Base-by-base conservation (phyloP, 2,888 invertebrate species). In the Hydrotaea cyrtoneurina region DNA sequence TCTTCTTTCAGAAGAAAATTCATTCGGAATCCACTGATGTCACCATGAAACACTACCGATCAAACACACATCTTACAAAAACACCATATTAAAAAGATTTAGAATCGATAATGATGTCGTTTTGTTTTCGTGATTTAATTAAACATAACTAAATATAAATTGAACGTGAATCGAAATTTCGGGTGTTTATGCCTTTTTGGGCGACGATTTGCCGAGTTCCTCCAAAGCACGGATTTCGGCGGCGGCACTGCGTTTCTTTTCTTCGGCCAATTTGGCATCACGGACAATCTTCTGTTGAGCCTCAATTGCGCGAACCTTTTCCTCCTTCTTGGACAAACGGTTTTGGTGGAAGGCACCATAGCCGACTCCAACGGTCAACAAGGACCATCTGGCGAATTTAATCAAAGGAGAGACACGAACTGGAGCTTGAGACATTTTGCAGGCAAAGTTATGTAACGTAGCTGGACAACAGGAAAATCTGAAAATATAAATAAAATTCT, bases 371-470 rank as follows among this genome's bases (percentile, higher is more conserved):
- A 94, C 93, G 0, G 94, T 91, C 2, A 97, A 93, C 89, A 97
- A 93, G 78, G 95, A 95, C 97, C 97, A 97, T 90, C 97, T 94
- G 81, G 95, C 95, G 89, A 97, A 96, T 94, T 95, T 96, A 91
- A 97, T 97, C 79, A 96, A 92, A 74, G 97, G 97, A 73, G 97
- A 96, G 87, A 97, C 96, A 90, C 95, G 94, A 86, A 96, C 95
- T 88, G 97, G 96, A 89, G 96, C 89, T 88, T 91, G 91, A 85
- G 92, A 91, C 91, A 91, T 91, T 86, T 87, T 86, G 4, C 10
- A 83, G 71, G 46, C 43, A 74, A 72, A 83, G 89, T 91, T 91
- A 91, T 91, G 90, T 90, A 91, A 91, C 89, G 87, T 79, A 15
- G 80, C 80, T 78, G 82, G 36, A 55, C 76, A 36, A 62, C 69